Percentiles rank a stretch among this genome's conserved stretches.
phyloP scores from a whole-genome alignment of 53 echinoderm and acorn worm genomes.

The Holothuria scabra region DNA sequence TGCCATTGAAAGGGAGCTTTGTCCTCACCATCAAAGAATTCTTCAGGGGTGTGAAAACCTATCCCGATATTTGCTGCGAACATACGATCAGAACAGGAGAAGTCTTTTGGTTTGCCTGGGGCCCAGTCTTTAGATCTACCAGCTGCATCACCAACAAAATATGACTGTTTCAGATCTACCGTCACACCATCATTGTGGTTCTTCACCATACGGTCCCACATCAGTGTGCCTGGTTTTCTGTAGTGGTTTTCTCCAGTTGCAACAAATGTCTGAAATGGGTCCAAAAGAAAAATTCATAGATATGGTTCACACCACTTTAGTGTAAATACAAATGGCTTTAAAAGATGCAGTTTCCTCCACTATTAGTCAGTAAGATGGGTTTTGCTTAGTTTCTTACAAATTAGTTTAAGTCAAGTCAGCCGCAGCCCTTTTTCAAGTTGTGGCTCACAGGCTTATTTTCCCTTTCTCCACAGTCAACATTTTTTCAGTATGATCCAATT shows the following conservation, averaged over 20 bases:
- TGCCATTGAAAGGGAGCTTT: conserved; percentile 77
- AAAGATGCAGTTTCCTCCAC: too few relatives aligned
- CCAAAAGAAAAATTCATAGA: not conserved
- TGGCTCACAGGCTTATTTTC: too few relatives aligned
- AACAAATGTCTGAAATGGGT: conserved; percentile 72
- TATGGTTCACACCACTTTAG: too few relatives aligned
- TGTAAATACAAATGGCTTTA: too few relatives aligned
- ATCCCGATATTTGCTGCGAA: conserved; percentile 89
- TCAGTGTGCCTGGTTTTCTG: conserved; percentile 76
- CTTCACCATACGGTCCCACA: conserved; percentile 83
- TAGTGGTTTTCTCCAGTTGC: conserved; percentile 82
- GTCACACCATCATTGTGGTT: conserved; percentile 71
- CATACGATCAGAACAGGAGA: conserved; percentile 93
- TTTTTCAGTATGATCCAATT: too few relatives aligned
- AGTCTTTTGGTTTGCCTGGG: conserved; percentile 80
- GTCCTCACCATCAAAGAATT: conserved; percentile 74
- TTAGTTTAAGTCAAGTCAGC: too few relatives aligned
- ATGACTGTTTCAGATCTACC: conserved; percentile 63
- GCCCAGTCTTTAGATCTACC: conserved; percentile 92
- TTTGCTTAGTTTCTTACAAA: too few relatives aligned
- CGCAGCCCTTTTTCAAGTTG: too few relatives aligned
- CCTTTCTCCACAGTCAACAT: too few relatives aligned
- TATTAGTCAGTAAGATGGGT: too few relatives aligned
- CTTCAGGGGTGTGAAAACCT: conserved; percentile 86
- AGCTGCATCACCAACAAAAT: conserved; percentile 93